phyloP scores from a whole-genome alignment of 23 tunicate species.

The Phallusia fumigata region DNA sequence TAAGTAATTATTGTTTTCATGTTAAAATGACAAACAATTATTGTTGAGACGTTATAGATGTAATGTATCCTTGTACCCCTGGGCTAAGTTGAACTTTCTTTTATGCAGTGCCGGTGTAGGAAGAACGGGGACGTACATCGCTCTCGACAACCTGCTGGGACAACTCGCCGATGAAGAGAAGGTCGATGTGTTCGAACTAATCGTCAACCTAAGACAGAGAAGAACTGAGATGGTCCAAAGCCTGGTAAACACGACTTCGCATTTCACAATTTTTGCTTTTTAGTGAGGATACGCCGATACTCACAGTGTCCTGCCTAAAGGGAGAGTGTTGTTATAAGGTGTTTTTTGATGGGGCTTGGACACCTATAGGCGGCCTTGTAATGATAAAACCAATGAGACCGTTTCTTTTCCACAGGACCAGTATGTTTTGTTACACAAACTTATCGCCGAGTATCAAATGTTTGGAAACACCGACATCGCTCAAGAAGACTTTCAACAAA shows the following conservation, averaged over 20 bases:
- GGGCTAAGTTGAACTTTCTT: not conserved
- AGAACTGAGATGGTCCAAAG: slow-evolving; percentile 97
- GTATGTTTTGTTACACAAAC: slow-evolving; percentile 80
- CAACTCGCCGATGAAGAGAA: slow-evolving; percentile 31
- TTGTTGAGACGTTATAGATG: too few species aligned
- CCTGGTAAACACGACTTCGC: slow-evolving; percentile 18
- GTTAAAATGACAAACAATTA: too few species aligned
- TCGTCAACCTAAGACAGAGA: slow-evolving; percentile 48
- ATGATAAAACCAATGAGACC: too few species aligned
- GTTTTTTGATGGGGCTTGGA: too few species aligned
- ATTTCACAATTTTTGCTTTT: too few species aligned
- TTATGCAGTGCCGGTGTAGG: slow-evolving; percentile 89
- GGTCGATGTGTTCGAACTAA: slow-evolving; percentile 43
- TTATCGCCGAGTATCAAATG: slow-evolving; percentile 46
- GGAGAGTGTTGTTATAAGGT: too few species aligned
- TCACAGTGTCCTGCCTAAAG: too few species aligned
- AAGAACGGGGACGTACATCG: slow-evolving; percentile 88
- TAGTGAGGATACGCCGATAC: too few species aligned
- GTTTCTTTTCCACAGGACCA: slow-evolving; percentile 61
- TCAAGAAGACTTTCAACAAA: slow-evolving; percentile 37
- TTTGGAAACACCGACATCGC: slow-evolving; percentile 64
- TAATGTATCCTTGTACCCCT: too few species aligned
- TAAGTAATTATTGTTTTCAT: too few species aligned
- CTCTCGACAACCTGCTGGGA: slow-evolving; percentile 54
- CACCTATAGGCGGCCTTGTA: too few species aligned